These are phyloP conservation scores for Apis florea DNA, from an alignment of 1,140 invertebrate species.

Conservation along the genomic window DNA sequence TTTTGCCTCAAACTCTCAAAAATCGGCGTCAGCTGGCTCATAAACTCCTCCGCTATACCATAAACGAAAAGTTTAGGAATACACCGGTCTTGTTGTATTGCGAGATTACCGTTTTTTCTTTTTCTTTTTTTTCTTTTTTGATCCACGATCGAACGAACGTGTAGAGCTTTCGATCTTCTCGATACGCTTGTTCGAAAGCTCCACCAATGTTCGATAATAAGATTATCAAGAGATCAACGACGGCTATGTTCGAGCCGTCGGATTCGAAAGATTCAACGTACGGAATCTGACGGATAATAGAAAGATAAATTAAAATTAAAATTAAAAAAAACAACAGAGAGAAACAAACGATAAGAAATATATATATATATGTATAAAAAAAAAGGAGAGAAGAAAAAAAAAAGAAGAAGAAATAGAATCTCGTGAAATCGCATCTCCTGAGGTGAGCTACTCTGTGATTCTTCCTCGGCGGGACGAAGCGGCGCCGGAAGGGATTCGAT, in stretches of 20 bases:
- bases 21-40: slow-evolving; percentile 95
- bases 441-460: slow-evolving; percentile 63
- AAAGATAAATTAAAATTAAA: not conserved
- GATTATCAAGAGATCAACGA: not conserved
- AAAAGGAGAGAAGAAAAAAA: not conserved
- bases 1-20: slow-evolving; percentile 94
- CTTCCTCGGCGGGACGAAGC: not conserved
- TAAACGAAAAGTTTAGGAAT: slow-evolving; percentile 77
- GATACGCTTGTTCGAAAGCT: not conserved
- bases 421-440: slow-evolving; percentile 78
- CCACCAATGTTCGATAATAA: not conserved
- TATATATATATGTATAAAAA: not conserved
- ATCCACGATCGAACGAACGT: not conserved
- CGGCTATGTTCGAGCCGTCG: not conserved
- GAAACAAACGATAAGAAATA: too few relatives aligned
- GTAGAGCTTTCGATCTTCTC: not conserved
- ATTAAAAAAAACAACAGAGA: not conserved
- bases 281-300: not conserved
- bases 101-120: slow-evolving; percentile 7
- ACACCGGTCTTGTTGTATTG: not conserved
- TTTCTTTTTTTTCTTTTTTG: not conserved
- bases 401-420: not conserved
- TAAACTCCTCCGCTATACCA: slow-evolving; percentile 92
- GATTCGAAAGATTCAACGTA: not conserved
- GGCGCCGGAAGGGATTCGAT: not conserved